These are phyloP conservation scores for Mola mola DNA, from an alignment of 2,113 vertebrate species.

Conservation along the genomic window DNA sequence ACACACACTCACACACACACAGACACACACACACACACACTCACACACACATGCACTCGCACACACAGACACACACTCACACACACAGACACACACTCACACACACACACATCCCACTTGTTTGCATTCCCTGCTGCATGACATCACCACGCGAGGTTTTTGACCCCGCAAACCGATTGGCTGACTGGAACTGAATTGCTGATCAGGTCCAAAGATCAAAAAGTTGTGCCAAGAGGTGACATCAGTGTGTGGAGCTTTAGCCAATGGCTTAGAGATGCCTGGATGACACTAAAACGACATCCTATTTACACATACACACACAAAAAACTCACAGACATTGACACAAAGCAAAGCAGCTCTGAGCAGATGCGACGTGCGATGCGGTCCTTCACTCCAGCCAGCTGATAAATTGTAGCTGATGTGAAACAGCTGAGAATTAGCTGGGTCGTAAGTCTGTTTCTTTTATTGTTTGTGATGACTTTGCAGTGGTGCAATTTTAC, in stretches of 20 bases:
- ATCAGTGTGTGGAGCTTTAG: slow-evolving; percentile 73
- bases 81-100: slow-evolving; percentile 5
- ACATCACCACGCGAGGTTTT: slow-evolving; percentile 68
- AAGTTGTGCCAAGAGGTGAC: slow-evolving; percentile 77
- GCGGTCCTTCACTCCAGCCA: slow-evolving; percentile 20
- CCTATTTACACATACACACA: slow-evolving; percentile 54
- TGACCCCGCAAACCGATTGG: slow-evolving; percentile 58
- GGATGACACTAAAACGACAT: slow-evolving; percentile 69
- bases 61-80: slow-evolving; percentile 4
- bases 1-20: slow-evolving; percentile 7
- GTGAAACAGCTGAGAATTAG: slow-evolving; percentile 41
- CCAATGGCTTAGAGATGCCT: slow-evolving; percentile 66
- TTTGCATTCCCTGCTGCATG: slow-evolving; percentile 76
- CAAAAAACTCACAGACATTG: background rate
- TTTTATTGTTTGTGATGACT: slow-evolving; percentile 40
- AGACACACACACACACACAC: slow-evolving; percentile 8
- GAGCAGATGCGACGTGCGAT: slow-evolving; percentile 17
- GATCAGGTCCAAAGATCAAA: slow-evolving; percentile 78
- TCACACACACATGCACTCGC: slow-evolving; percentile 3
- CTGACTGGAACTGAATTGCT: slow-evolving; percentile 58
- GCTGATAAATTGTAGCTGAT: slow-evolving; percentile 27
- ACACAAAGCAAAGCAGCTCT: slow-evolving; percentile 29
- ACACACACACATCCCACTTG: slow-evolving; percentile 41
- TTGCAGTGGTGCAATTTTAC: slow-evolving; percentile 12
- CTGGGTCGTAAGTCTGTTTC: slow-evolving; percentile 43